Evolutionary conservation across 1,140 invertebrate species (phyloP).

Genomic region (Zaprionus camerounensis): DNA sequence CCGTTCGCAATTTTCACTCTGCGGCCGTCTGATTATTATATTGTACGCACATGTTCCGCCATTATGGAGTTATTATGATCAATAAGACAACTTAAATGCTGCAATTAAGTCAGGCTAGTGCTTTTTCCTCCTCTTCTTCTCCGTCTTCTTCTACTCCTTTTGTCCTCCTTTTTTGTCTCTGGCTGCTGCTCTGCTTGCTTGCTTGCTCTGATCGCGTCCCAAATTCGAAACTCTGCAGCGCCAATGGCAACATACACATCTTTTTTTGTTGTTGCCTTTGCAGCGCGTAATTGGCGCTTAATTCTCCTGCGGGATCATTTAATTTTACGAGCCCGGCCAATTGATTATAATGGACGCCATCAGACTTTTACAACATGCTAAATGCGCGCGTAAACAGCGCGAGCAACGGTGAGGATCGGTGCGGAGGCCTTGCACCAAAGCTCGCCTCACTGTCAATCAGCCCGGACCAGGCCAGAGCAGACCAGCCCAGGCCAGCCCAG

Average conservation of each 20-base stretch:
- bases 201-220: slow-evolving; percentile 51
- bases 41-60: slow-evolving; percentile 84
- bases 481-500: neutral
- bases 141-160: slow-evolving; percentile 26
- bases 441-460: slow-evolving; percentile 69
- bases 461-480: neutral
- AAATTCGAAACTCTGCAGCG: slow-evolving; percentile 70
- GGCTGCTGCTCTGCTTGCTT: slow-evolving; percentile 27
- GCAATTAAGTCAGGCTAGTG: slow-evolving; percentile 78
- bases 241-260: slow-evolving; percentile 59
- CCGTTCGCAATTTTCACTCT: slow-evolving; percentile 80
- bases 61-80: slow-evolving; percentile 85
- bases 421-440: slow-evolving; percentile 35
- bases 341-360: slow-evolving; percentile 84
- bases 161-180: slow-evolving; percentile 6
- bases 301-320: slow-evolving; percentile 84
- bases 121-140: slow-evolving; percentile 31
- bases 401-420: slow-evolving; percentile 23
- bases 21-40: slow-evolving; percentile 76
- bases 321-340: slow-evolving; percentile 84
- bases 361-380: slow-evolving; percentile 84
- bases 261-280: slow-evolving; percentile 24
- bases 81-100: slow-evolving; percentile 84
- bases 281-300: slow-evolving; percentile 83
- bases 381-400: slow-evolving; percentile 82